Evolutionary conservation across 2,888 invertebrate species (phyloP).

Genomic region (Caenorhabditis panamensis): DNA sequence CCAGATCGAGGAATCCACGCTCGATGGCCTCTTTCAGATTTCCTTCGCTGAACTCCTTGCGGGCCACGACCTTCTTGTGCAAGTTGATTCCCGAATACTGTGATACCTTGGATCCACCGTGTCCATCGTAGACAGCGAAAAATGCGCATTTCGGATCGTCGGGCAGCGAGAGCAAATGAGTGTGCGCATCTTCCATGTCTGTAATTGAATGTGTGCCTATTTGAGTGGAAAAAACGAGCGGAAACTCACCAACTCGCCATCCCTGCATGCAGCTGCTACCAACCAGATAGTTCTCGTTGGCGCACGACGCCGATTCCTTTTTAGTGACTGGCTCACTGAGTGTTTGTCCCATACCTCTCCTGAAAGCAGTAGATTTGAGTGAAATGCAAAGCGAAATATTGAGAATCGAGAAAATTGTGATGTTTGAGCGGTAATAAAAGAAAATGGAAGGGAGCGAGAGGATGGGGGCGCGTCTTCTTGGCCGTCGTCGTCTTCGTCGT

Average conservation of each 20-base stretch:
- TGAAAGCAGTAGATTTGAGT: not conserved
- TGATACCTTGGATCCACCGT: conserved; percentile 86
- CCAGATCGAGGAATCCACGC: conserved; percentile 92
- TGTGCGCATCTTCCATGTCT: conserved; percentile 98
- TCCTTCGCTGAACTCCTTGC: conserved; percentile 84
- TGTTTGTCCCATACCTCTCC: conserved; percentile 91
- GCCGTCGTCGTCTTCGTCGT: not conserved
- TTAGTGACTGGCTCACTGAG: conserved; percentile 94
- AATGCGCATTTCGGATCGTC: conserved; percentile 94
- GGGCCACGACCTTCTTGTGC: conserved; percentile 91
- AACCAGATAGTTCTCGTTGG: conserved; percentile 83
- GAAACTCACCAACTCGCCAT: conserved; percentile 90
- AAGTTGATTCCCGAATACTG: conserved; percentile 95
- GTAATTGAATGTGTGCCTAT: conserved; percentile 37
- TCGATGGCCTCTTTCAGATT: conserved; percentile 90
- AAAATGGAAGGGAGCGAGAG: conserved; percentile 12
- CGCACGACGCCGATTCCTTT: conserved; percentile 82
- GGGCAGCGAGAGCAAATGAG: conserved; percentile 89
- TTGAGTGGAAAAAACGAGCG: not conserved
- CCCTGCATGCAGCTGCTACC: conserved; percentile 99
- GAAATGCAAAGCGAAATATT: not conserved
- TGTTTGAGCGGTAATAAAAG: conserved; percentile 43
- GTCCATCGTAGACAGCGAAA: conserved; percentile 97
- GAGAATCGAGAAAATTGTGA: conserved; percentile 13
- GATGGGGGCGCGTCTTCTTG: not conserved